Evolutionary conservation across 2,888 invertebrate genomes (phyloP).

Genomic region (Epiblema foenella): DNA sequence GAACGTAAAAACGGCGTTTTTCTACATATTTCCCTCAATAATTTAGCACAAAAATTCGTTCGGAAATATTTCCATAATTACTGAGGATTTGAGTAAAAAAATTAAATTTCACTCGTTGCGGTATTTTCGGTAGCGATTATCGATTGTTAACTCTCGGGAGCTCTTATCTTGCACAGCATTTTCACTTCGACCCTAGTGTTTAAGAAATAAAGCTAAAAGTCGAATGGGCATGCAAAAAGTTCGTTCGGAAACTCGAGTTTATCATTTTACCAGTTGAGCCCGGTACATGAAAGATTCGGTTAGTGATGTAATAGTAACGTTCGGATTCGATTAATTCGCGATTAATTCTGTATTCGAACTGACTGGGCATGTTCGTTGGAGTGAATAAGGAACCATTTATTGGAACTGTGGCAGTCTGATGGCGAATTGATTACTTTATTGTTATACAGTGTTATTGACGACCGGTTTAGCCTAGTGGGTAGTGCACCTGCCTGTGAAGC

Average conservation of each 20-base stretch:
- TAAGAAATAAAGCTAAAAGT: neutral
- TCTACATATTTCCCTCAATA: slow-evolving; percentile 12
- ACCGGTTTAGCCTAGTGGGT: no score
- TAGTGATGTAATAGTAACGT: slow-evolving; percentile 20
- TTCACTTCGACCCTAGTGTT: neutral
- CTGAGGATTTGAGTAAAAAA: slow-evolving; percentile 8
- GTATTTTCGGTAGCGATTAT: slow-evolving; percentile 33
- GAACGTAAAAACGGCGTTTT: neutral
- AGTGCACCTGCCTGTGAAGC: no score
- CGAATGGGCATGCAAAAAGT: neutral
- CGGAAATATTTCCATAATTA: slow-evolving; percentile 27
- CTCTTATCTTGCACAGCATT: neutral
- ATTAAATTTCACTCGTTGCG: slow-evolving; percentile 15
- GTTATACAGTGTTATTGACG: neutral
- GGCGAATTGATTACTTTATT: slow-evolving; percentile 8
- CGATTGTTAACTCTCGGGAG: neutral
- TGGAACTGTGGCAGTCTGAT: neutral
- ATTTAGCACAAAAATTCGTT: slow-evolving; percentile 25
- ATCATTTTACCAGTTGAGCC: slow-evolving; percentile 30
- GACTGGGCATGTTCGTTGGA: slow-evolving; percentile 11
- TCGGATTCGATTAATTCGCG: slow-evolving; percentile 18
- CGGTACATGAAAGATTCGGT: slow-evolving; percentile 32
- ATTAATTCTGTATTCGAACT: slow-evolving; percentile 17
- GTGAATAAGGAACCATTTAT: neutral
- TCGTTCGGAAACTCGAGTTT: slow-evolving; percentile 4